Conservation (phyloP, 2,113 vertebrate genomes). For the Barbus barbus region DNA sequence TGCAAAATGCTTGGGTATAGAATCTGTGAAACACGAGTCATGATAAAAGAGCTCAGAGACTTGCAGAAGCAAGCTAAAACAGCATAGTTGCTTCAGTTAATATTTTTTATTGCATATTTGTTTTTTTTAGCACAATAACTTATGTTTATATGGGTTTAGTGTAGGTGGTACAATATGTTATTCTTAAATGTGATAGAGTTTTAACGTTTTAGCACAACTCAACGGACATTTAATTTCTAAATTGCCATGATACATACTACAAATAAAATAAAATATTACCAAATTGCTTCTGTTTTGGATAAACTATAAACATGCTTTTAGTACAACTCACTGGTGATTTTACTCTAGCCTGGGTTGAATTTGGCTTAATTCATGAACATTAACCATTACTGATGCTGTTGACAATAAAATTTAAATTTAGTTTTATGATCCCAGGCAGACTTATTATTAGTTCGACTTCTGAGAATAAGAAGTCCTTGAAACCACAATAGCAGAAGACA, state of each 20-base stretch:
- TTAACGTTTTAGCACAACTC: not conserved
- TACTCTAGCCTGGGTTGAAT: not conserved
- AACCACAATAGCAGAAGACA: conserved; percentile 2
- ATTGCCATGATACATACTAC: not conserved
- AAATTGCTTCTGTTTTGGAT: not conserved
- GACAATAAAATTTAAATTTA: not conserved
- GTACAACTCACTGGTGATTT: not conserved
- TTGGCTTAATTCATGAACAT: not conserved
- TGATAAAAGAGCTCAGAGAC: not conserved
- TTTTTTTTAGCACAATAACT: too few relatives aligned
- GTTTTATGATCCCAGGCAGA: not conserved
- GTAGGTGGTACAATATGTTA: not conserved
- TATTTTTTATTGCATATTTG: too few relatives aligned
- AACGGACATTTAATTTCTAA: not conserved
- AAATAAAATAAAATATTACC: not conserved
- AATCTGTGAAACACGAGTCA: not conserved
- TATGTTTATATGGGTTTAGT: too few relatives aligned
- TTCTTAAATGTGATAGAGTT: not conserved
- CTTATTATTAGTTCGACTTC: not conserved
- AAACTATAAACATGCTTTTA: not conserved
- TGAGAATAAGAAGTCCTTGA: conserved; percentile 18
- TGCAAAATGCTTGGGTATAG: not conserved
- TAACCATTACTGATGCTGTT: not conserved
- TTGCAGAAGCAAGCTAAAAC: not conserved
- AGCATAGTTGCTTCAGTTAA: not conserved